Percentiles rank a stretch among this genome's conserved stretches.
phyloP scores from a whole-genome alignment of 1,140 invertebrate species.

The Sinella curviseta region DNA sequence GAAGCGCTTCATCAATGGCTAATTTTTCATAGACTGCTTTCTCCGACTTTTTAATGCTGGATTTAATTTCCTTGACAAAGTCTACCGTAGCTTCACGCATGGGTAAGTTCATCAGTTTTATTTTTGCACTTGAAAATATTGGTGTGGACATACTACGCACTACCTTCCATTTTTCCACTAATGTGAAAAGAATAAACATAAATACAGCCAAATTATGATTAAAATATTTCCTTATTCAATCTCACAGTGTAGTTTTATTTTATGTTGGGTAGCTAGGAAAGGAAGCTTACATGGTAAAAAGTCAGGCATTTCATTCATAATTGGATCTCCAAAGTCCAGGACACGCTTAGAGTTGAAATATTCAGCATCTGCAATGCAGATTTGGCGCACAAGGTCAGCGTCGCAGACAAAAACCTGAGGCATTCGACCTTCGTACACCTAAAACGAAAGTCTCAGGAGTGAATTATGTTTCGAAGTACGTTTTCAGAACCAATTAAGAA shows the following conservation, averaged over 20 bases:
- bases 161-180: constrained; percentile 55
- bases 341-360: constrained; percentile 57
- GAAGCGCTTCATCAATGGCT: background rate
- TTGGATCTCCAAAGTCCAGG: constrained; percentile 29
- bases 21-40: background rate
- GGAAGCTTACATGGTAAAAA: constrained; percentile 35
- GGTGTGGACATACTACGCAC: constrained; percentile 24
- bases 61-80: background rate
- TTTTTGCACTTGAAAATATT: constrained; percentile 21
- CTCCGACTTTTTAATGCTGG: background rate
- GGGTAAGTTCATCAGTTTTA: constrained; percentile 32
- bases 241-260: constrained; percentile 52
- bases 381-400: constrained; percentile 57
- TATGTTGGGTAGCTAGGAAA: too few relatives aligned
- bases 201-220: too few relatives aligned
- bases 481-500: too few relatives aligned
- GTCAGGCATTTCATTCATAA: constrained; percentile 37
- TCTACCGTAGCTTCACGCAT: background rate
- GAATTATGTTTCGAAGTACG: too few relatives aligned
- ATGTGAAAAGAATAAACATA: too few relatives aligned
- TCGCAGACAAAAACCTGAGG: constrained; percentile 46
- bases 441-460: background rate
- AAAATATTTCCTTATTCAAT: constrained; percentile 54
- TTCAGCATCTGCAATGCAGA: constrained; percentile 62
- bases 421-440: constrained; percentile 38